A percentile compares a stretch with the other conserved stretches of the same genome.
Evolutionary conservation across 2,113 vertebrate species (phyloP).

Genomic region (Glaucomys volans): DNA sequence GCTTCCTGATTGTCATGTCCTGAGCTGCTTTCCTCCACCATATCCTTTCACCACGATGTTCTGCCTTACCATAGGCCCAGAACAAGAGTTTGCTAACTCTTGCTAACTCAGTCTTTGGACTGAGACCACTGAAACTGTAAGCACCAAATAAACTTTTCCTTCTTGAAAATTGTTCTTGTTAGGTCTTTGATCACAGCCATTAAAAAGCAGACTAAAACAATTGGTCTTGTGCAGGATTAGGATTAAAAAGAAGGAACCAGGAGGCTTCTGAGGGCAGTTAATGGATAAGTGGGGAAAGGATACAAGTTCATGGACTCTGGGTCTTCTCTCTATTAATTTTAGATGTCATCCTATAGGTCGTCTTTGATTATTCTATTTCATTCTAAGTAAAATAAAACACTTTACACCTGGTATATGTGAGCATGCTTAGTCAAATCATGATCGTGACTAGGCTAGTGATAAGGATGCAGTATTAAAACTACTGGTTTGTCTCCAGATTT

Average conservation of each 20-base stretch:
- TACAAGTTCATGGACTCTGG: background rate
- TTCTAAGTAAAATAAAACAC: background rate
- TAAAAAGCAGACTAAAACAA: background rate
- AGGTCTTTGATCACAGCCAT: background rate
- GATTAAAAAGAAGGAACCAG: background rate
- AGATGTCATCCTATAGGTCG: background rate
- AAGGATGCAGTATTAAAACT: background rate
- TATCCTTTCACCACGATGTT: too few species aligned
- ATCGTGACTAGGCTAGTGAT: background rate
- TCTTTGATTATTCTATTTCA: background rate
- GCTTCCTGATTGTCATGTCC: too few species aligned
- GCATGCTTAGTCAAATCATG: background rate
- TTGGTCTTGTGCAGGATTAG: background rate
- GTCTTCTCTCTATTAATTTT: background rate
- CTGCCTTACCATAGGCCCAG: too few species aligned
- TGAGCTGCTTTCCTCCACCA: too few species aligned
- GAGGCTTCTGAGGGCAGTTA: background rate
- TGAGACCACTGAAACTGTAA: too few species aligned
- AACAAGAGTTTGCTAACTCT: too few species aligned
- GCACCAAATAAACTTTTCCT: too few species aligned
- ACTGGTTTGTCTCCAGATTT: background rate
- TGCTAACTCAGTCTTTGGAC: too few species aligned
- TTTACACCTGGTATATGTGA: background rate
- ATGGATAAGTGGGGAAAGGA: background rate
- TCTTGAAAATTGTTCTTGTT: too few species aligned